These are phyloP conservation scores for Parasteatoda tepidariorum DNA, from an alignment of 1,140 invertebrate genomes.

Conservation along the genomic window DNA sequence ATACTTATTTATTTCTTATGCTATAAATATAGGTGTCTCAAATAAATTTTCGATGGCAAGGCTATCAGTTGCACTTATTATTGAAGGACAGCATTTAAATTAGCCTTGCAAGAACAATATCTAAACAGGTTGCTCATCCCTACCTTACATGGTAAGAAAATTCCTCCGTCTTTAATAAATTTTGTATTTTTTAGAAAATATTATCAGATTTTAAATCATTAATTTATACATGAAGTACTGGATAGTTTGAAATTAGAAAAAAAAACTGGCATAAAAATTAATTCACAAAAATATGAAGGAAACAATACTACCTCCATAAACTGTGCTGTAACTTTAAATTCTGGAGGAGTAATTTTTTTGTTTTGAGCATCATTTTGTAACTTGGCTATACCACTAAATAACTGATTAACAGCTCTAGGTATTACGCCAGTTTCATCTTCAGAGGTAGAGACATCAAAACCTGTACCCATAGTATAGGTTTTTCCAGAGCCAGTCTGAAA, in stretches of 20 bases:
- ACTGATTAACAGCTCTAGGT: conserved; percentile 89
- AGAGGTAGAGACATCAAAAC: conserved; percentile 85
- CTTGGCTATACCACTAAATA: conserved; percentile 85
- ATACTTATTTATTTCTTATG: too few relatives aligned
- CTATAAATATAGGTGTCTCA: too few relatives aligned
- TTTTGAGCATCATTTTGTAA: conserved; percentile 75
- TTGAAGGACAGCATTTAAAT: too few relatives aligned
- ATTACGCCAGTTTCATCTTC: conserved; percentile 88
- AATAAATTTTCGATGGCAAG: too few relatives aligned
- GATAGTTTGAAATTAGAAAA: neutral
- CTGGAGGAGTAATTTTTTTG: conserved; percentile 76
- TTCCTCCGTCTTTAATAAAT: too few relatives aligned
- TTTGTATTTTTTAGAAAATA: too few relatives aligned
- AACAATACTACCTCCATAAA: conserved; percentile 68
- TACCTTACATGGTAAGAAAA: too few relatives aligned
- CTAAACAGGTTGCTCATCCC: too few relatives aligned
- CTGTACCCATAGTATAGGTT: conserved; percentile 99
- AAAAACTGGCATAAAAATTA: neutral
- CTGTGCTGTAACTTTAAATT: conserved; percentile 82
- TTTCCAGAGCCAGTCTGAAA: conserved; percentile 93
- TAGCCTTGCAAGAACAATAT: too few relatives aligned
- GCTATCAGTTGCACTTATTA: too few relatives aligned
- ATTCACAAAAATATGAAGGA: neutral
- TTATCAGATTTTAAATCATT: too few relatives aligned
- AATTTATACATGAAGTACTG: neutral